Base-by-base conservation (phyloP, 2,888 invertebrate genomes). In the Phalera bucephala region DNA sequence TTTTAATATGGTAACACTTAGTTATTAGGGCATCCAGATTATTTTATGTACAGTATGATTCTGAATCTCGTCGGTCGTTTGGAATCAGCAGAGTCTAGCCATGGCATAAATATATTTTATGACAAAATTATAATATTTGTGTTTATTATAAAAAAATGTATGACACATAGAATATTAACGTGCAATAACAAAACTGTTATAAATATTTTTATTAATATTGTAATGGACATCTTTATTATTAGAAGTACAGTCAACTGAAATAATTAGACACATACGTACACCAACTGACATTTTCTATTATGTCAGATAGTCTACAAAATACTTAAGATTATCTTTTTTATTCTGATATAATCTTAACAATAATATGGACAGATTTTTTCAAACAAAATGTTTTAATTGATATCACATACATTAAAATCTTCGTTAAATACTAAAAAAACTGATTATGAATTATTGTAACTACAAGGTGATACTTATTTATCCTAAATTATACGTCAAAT, bases 331-430 rank as follows among this genome's bases (percentile, higher is more conserved):
- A 56, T 45, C 45, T 35, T 37, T 43, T 47, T 33, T 19, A 13
- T 58, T 47, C 12, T 25, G 25, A 25, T 12, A 59, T 55, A 49
- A 50, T 45, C 52, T 53, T 56, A 58, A 46, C 37, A 42, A 59
- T 64, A 67, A 58, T 72, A 80, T 79, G 80, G 80, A 80, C 80
- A 78, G 78, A 78, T 67, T 80, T 71, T 78, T 77, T 68, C 67
- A 73, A 79, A 73, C 70, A 73, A 77, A 75, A 62, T 65, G 36
- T 58, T 67, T 64, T 58, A 57, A 70, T 54, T 64, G 65, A 77
- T 80, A 80, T 80, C 80, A 80, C 80, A 80, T 69, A 66, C 52
- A 68, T 61, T 69, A 56, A 60, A 64, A 50, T 52, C 46, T 53
- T 54, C 38, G 51, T 61, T 66, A 56, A 59, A 61, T 39, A 63